Evolutionary conservation across 2,113 vertebrate genomes (phyloP), one percentile per base, ranked within the genome.

Genomic region (Antechinus stuartii): DNA sequence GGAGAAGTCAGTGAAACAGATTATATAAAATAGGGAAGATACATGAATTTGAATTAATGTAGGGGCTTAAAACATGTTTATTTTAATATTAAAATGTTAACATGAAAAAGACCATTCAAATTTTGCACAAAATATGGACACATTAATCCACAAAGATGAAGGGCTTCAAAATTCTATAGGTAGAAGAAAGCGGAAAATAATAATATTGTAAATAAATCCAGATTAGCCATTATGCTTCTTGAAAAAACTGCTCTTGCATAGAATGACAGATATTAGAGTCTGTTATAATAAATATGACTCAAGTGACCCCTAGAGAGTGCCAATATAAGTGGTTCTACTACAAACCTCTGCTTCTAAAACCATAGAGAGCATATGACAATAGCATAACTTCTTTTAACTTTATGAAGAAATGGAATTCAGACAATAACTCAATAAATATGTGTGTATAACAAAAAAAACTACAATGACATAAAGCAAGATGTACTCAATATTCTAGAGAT

Each of bases 401-500:
- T 27, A 89, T 91, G 46, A 76, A 95, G 27, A 95, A 89, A 94
- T 52, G 46, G 49, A 0, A 2, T 94, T 91, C 76, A 96, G 61
- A 53, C 93, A 96, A 93, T 27, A 95, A 94, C 57, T 90, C 26
- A 35, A 24, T 96, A 94, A 92, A 61, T 12, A 3, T 1, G 9
- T 95, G 25, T 53, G n/a, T 26, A 14, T 52, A 42, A 96, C 26
- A 89, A 61, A 94, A 90, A 95, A 93, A 50, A 54, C 12, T 52
- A 68, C 49, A 5, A 95, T 93, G 90, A 91, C 94, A 89, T 55
- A 90, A 93, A 93, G 30, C 49, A 90, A 42, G 92, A n/a, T 96
- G 2, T 6, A 54, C 25, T 96, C 25, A n/a, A 27, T 89, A 35
- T 0, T 0, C 9, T 0, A 0, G 10, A 55, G 89, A 46, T 24